Percentiles rank a stretch among this genome's conserved stretches.
Conservation (phyloP, 2,888 invertebrate species). For the Drosophila antonietae region DNA sequence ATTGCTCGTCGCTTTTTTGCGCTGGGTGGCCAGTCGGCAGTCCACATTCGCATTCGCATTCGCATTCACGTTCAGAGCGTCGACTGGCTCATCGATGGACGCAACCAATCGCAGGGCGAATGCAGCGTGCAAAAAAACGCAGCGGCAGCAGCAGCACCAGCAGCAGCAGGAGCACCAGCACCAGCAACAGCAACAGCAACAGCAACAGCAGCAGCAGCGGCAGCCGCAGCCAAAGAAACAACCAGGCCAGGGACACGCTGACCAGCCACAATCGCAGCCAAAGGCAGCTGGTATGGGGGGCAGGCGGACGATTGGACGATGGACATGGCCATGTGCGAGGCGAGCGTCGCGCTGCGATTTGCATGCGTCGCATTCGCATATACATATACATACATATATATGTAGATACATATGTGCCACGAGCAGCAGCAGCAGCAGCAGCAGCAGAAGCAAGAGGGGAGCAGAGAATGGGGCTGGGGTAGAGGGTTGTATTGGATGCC, state of each 20-base stretch:
- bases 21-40: slow-evolving; percentile 36
- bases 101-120: slow-evolving; percentile 74
- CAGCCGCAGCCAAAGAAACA: slow-evolving; percentile 42
- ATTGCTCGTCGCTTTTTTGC: slow-evolving; percentile 16
- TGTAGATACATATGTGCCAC: slow-evolving; percentile 6
- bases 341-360: slow-evolving; percentile 61
- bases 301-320: slow-evolving; percentile 17
- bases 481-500: slow-evolving; percentile 7
- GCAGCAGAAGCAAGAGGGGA: not conserved
- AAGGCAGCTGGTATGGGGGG: not conserved
- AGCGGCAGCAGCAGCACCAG: slow-evolving; percentile 44
- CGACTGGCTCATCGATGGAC: slow-evolving; percentile 67
- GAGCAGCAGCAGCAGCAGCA: not conserved
- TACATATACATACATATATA: slow-evolving; percentile 5
- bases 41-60: slow-evolving; percentile 6
- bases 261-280: slow-evolving; percentile 59
- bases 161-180: slow-evolving; percentile 34
- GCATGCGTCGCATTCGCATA: slow-evolving; percentile 66
- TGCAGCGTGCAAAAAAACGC: slow-evolving; percentile 77
- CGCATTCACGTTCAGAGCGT: slow-evolving; percentile 11
- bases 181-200: slow-evolving; percentile 27
- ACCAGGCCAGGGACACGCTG: slow-evolving; percentile 59
- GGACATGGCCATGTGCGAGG: slow-evolving; percentile 51
- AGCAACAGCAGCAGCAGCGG: slow-evolving; percentile 42
- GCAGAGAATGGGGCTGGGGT: not conserved